phyloP scores from a whole-genome alignment of 2,797 vertebrate species.

The Phataginus tetradactyla region DNA sequence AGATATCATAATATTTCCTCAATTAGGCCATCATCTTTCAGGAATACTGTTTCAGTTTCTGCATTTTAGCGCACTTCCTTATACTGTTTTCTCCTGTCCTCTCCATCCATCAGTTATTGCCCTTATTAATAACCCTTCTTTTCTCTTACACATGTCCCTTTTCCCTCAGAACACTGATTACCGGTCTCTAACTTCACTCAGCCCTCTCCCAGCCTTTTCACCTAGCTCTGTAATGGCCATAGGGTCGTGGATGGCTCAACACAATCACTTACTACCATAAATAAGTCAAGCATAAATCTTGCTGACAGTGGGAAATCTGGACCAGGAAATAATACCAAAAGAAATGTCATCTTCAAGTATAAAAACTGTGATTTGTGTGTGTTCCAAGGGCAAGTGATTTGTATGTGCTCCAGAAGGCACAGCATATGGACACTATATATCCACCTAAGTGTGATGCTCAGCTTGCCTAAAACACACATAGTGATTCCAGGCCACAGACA shows the following conservation, averaged over 20 bases:
- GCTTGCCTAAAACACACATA: not conserved
- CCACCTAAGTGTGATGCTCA: not conserved
- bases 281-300: not conserved
- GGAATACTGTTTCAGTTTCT: not conserved
- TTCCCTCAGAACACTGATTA: not conserved
- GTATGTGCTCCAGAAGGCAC: not conserved
- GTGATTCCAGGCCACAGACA: not conserved
- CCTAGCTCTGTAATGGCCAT: not conserved
- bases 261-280: slow-evolving; percentile 17
- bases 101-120: not conserved
- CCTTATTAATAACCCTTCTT: slow-evolving; percentile 30
- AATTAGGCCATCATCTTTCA: not conserved
- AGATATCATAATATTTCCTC: not conserved
- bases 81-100: not conserved
- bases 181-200: not conserved
- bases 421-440: not conserved
- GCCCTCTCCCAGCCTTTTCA: not conserved
- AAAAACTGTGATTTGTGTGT: slow-evolving; percentile 8
- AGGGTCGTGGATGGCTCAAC: not conserved
- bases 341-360: slow-evolving; percentile 32
- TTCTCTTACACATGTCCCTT: not conserved
- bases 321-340: slow-evolving; percentile 24
- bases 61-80: not conserved
- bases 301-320: not conserved
- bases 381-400: slow-evolving; percentile 21